Evolutionary conservation across 2,888 invertebrate species (phyloP), one percentile per base, ranked within the genome.

Genomic region (Netelia fuscicornis): DNA sequence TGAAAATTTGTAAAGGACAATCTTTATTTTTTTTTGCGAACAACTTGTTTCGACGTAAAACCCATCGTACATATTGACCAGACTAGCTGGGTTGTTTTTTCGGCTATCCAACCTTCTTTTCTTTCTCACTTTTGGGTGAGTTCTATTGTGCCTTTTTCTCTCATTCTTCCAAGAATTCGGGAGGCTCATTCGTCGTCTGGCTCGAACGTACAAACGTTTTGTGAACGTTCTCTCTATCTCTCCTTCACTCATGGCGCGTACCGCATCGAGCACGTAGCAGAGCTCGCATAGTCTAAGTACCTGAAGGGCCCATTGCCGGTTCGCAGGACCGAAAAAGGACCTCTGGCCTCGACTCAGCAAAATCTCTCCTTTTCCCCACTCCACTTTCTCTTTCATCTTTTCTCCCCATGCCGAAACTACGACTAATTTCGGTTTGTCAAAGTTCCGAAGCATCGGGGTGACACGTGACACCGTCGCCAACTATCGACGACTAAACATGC

Each of bases 91-190:
- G 56, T 67, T 64, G 52, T 77, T 83, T 81, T 67, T 58, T 62
- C 75, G n/a, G 42, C 48, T 37, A 42, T 65, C 64, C 81, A 20
- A 42, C 44, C 62, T 58, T 20, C 44, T 54, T 44, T 80, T 75
- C 52, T 52, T 60, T 83, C 65, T 84, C 72, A 67, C 71, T 79
- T 76, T 60, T 17, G 17, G 58, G 58, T 75, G 54, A 79, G 71
- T 81, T 75, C 71, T 79, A 85, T 85, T 85, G 85, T 84, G 42
- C 65, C 70, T 71, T 74, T 72, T 76, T 60, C 71, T 78, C 78
- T 75, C 62, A 42, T 85, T 79, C 82, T 85, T 85, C 85, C 82
- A 60, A 79, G 85, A 85, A 85, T 30, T 56, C 44, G 56, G 77
- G 71, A 70, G 70, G 20, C 75, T 76, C 65, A 71, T 58, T 76